Evolutionary conservation across 2,113 vertebrate species (phyloP), one percentile per base, ranked within the genome.

Genomic region (Clarias batrachus): DNA sequence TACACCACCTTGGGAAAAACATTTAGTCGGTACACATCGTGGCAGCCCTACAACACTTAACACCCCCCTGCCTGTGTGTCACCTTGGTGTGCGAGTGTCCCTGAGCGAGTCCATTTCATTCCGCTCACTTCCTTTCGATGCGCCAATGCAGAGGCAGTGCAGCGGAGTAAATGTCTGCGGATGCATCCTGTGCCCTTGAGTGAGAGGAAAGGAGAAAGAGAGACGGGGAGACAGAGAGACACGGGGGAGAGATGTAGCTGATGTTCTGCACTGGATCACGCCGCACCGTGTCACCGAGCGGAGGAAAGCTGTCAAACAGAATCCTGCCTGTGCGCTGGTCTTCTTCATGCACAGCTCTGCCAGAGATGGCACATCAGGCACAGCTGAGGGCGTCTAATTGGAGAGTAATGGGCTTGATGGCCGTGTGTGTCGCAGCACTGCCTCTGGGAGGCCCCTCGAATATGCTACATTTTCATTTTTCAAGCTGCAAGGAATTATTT

Each of bases 251-350:
- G 89, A 92, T 17, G 30, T 17, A 70, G 87, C 86, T 86, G 0
- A 0, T 27, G 92, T 85, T 83, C 91, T 91, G 89, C 83, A 90
- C 88, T 87, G 90, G 90, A 91, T 94, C 90, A 92, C 90, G 73
- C n/a, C 88, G 73, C 88, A 80, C 82, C 57, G 56, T 85, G 87
- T 73, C 89, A 87, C 56, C 5, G 60, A 79, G 11, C 19, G 80
- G 62, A 86, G 74, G 60, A 83, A 87, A 87, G 78, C 86, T 90
- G 90, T 89, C 91, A 89, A 87, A 82, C 86, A 82, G 52, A 89
- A 89, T 91, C 87, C 82, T 30, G 78, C 65, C 86, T 33, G n/a
- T 77, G 33, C 57, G 21, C 70, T 86, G 10, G 57, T 76, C 57
- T 73, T 41, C 76, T 85, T 85, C 57, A 70, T 70, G 52, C 16